Evolutionary conservation across 1,140 invertebrate genomes (phyloP), one percentile per base, ranked within the genome.

Genomic region (Drosophila erecta): DNA sequence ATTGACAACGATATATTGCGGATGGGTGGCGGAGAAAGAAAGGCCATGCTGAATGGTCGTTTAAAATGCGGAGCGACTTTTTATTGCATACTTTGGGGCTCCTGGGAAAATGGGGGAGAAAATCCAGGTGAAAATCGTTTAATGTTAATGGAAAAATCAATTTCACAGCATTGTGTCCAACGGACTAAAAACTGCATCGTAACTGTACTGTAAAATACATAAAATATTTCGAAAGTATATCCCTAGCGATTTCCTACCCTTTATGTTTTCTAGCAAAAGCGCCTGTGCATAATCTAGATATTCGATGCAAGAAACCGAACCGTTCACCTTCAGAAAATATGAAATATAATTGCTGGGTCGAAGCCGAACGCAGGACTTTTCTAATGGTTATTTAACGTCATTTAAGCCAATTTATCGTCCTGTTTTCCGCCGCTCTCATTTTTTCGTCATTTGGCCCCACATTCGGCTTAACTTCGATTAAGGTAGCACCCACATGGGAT

Each of bases 401-500:
- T 70, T 57, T 71, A 56, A 35, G 64, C 43, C 64, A 49, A 70
- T 70, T 71, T 51, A 71, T 71, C 51, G 37, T 57, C 38, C 10
- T 27, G 33, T 35, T 75, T 73, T 50, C 22, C 51, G 35, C 44
- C 72, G 15, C 56, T 75, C 75, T 30, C 15, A 37, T 47, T 41
- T 49, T 53, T 76, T 58, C 38, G 38, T 41, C 71, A 46, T 43
- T 44, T 40, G 47, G 38, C 33, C 51, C 27, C 47, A 76, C 71
- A 58, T 69, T 37, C 46, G 78, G 71, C 76, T 70, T 65, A 65
- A 56, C 71, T 64, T 74, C 77, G 73, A 85, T 86, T 81, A 86
- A 61, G 75, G 50, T 58, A 40, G 11, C 14, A 38, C 55, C 67
- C 65, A 58, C 15, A 30, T 30, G 44, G 69, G 44, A 6, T 30